phyloP scores from a whole-genome alignment of 2,797 vertebrate species.

The Sternarchorhynchus goeldii region DNA sequence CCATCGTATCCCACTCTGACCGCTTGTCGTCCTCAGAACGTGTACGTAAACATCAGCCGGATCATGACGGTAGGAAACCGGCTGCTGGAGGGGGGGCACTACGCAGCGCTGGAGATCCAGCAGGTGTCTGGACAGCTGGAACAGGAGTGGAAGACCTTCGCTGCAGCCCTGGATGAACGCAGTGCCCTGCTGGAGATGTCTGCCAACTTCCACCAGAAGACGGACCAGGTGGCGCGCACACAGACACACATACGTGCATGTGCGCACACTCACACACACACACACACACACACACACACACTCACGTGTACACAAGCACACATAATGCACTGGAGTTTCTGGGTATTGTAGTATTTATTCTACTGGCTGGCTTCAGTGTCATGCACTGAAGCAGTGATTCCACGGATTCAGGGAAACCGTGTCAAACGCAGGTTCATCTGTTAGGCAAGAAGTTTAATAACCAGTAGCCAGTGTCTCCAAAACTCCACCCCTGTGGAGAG shows the following conservation, averaged over 20 bases:
- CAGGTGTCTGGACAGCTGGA: constrained; percentile 95
- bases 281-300: not conserved
- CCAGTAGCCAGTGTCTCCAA: no score
- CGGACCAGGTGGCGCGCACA: constrained; percentile 84
- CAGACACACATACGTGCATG: not conserved
- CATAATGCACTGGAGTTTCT: not conserved
- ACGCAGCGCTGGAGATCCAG: constrained; percentile 96
- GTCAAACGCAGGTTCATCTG: no score
- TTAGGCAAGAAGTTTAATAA: no score
- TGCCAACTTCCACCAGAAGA: constrained; percentile 93
- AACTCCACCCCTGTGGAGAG: no score
- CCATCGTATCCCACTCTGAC: not conserved
- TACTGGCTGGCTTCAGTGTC: no score
- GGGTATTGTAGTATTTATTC: no score
- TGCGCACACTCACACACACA: not conserved
- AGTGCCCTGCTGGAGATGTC: constrained; percentile 96
- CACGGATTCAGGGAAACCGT: no score
- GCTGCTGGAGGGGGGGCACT: constrained; percentile 93
- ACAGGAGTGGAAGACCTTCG: constrained; percentile 97
- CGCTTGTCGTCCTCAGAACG: constrained; percentile 77
- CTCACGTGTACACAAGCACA: not conserved
- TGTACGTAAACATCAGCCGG: constrained; percentile 97
- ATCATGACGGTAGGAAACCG: constrained; percentile 96
- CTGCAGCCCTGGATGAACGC: constrained; percentile 93
- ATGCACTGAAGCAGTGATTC: no score